These are phyloP conservation scores for Suricata suricatta DNA, from an alignment of 2,113 vertebrate genomes.

Conservation along the genomic window DNA sequence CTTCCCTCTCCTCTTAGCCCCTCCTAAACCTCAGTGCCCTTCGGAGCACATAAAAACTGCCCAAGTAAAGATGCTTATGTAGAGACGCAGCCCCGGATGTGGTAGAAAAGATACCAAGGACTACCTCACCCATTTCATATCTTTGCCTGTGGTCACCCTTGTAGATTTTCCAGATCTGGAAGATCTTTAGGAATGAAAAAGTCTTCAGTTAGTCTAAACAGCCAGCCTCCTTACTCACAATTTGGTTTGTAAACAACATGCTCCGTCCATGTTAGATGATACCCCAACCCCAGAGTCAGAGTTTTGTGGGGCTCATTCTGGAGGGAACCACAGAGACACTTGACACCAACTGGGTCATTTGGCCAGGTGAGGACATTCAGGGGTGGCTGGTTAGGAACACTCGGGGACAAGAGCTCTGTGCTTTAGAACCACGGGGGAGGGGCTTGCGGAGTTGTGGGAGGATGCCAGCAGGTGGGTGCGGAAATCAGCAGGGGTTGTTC, in stretches of 20 bases:
- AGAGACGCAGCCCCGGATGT: neutral
- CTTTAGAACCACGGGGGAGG: neutral
- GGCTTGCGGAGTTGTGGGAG: neutral
- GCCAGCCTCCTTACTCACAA: neutral
- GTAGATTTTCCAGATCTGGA: neutral
- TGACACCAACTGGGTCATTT: neutral
- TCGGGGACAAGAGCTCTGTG: neutral
- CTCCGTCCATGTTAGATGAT: neutral
- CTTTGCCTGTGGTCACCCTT: neutral
- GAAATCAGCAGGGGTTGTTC: neutral
- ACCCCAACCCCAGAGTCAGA: neutral
- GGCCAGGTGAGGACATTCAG: neutral
- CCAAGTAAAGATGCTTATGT: neutral
- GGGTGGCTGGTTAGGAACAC: neutral
- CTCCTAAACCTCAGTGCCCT: neutral
- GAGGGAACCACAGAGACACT: neutral
- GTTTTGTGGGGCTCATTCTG: neutral
- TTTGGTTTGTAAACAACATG: neutral
- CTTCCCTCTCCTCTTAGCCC: neutral
- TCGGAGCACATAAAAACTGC: neutral
- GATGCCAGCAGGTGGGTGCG: neutral
- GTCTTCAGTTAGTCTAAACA: neutral
- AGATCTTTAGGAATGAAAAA: neutral
- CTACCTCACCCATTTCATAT: neutral
- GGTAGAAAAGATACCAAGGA: neutral